Conservation (phyloP, 92 coral and sea anemone genomes). For the Palythoa heliodiscus region DNA sequence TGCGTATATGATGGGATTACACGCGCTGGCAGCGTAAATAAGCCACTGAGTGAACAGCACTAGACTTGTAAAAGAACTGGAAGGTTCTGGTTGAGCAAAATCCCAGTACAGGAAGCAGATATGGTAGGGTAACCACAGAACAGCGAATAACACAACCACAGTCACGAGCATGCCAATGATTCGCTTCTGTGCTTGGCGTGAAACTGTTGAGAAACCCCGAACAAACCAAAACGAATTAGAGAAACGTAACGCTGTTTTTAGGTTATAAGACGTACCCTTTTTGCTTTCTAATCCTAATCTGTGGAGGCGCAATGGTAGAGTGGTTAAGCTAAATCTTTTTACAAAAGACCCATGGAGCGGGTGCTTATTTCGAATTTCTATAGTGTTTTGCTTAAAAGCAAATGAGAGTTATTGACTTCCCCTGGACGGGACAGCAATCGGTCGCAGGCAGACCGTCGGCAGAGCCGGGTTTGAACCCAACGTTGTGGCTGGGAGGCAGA, state of each 20-base stretch:
- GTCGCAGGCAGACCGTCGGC: too few species aligned
- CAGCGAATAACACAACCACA: constrained; percentile 69
- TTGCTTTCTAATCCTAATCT: too few species aligned
- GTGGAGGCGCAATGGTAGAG: too few species aligned
- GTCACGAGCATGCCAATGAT: constrained; percentile 68
- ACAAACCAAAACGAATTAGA: neutral
- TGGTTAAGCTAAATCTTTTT: too few species aligned
- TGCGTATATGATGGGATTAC: constrained; percentile 76
- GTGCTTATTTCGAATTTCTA: too few species aligned
- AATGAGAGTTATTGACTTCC: too few species aligned
- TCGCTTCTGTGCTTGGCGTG: constrained; percentile 68
- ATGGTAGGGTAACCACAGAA: constrained; percentile 79
- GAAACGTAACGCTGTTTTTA: neutral
- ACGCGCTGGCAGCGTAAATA: constrained; percentile 75
- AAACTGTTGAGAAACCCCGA: constrained; percentile 43
- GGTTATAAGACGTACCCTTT: neutral
- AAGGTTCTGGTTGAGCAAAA: constrained; percentile 54
- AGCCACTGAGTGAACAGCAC: constrained; percentile 73
- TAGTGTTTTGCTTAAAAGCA: too few species aligned
- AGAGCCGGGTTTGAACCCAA: too few species aligned
- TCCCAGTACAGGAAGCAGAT: constrained; percentile 73
- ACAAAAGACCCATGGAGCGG: too few species aligned
- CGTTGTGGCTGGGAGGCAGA: too few species aligned
- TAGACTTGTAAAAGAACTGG: constrained; percentile 42
- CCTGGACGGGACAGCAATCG: too few species aligned